Evolutionary conservation across 2,888 invertebrate genomes (phyloP).

Genomic region (Rhodophaea formosa): DNA sequence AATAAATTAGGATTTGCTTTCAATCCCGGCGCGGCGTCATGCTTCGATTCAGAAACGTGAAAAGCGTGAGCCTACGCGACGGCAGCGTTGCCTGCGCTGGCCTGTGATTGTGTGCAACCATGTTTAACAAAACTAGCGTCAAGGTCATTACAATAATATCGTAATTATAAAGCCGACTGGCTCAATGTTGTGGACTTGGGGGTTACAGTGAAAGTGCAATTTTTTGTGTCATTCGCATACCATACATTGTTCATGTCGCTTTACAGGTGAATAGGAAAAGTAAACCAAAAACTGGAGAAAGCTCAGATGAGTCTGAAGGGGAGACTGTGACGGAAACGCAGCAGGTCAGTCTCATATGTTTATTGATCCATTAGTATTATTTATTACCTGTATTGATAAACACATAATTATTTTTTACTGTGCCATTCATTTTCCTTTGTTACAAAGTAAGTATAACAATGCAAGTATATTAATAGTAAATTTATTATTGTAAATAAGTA

Average conservation of each 20-base stretch:
- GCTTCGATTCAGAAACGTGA: background rate
- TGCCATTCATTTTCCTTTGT: no score
- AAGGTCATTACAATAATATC: conserved; percentile 3
- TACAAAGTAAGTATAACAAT: no score
- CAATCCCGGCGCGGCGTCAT: background rate
- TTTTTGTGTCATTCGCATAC: conserved; percentile 2
- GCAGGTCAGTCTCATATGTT: conserved; percentile 53
- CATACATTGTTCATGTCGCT: conserved; percentile 29
- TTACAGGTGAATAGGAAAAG: conserved; percentile 75
- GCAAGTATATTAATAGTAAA: no score
- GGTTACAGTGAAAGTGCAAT: background rate
- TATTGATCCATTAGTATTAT: background rate
- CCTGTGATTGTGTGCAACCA: background rate
- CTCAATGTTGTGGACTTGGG: background rate
- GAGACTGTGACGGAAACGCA: conserved; percentile 76
- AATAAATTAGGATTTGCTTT: background rate
- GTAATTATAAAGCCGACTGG: background rate
- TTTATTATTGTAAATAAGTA: no score
- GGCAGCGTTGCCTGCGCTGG: background rate
- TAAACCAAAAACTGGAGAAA: conserved; percentile 71
- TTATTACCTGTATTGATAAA: background rate
- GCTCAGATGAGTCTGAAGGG: conserved; percentile 76
- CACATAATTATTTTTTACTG: no score
- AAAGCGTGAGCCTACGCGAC: no score
- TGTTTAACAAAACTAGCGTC: conserved; percentile 7